phyloP scores from a whole-genome alignment of 37 sponge, comb jelly and placozoan species.

The Amphimedon queenslandica region DNA sequence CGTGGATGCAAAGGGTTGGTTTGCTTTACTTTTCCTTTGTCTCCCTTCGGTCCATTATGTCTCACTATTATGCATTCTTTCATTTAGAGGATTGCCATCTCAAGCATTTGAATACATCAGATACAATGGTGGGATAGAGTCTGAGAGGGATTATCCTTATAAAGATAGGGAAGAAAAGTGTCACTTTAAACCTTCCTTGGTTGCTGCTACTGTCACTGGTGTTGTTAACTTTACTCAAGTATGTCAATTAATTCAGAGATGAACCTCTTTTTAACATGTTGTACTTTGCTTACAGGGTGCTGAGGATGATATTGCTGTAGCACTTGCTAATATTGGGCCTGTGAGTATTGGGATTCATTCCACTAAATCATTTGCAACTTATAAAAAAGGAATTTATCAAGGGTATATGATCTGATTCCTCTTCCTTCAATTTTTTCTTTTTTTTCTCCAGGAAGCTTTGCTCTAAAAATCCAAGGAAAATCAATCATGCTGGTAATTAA shows the following conservation, averaged over 20 bases:
- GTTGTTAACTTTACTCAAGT: constrained; percentile 62
- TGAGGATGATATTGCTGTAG: constrained; percentile 49
- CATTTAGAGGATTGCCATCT: constrained; percentile 65
- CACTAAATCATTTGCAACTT: constrained; percentile 32
- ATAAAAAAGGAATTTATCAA: constrained; percentile 53
- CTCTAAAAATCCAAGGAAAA: too few species aligned
- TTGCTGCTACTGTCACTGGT: constrained; percentile 60
- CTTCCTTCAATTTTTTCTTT: too few species aligned
- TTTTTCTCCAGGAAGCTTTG: too few species aligned
- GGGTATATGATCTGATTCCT: neutral
- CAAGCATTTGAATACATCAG: constrained; percentile 78
- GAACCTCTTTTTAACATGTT: too few species aligned
- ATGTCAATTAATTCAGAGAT: too few species aligned
- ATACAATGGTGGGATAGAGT: constrained; percentile 63
- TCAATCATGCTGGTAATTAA: constrained; percentile 69
- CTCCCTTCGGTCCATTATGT: too few species aligned
- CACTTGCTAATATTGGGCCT: constrained; percentile 57
- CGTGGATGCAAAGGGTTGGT: constrained; percentile 76
- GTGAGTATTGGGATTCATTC: constrained; percentile 67
- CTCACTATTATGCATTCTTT: neutral
- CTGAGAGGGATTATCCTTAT: constrained; percentile 57
- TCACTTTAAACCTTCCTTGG: constrained; percentile 25
- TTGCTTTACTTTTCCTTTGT: too few species aligned
- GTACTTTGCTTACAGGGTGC: constrained; percentile 30
- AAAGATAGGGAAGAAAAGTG: constrained; percentile 51